These are phyloP conservation scores for Drosophila cardini DNA, from an alignment of 1,140 invertebrate species.

Conservation along the genomic window DNA sequence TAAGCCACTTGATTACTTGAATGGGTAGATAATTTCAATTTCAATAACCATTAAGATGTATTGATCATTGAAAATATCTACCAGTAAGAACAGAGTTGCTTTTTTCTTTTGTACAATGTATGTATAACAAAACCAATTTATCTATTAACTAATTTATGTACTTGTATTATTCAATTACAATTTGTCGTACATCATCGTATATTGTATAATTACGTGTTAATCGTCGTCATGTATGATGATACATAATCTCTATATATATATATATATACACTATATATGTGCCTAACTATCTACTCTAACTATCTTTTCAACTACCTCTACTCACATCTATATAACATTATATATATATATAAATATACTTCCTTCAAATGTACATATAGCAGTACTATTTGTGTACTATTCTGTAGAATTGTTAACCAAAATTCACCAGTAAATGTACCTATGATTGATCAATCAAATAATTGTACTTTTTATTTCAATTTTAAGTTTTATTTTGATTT, in stretches of 20 bases:
- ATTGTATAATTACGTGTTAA: slow-evolving; percentile 8
- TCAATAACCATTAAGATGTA: slow-evolving; percentile 61
- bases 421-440: slow-evolving; percentile 11
- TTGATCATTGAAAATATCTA: slow-evolving; percentile 79
- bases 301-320: slow-evolving; percentile 9
- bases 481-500: not conserved
- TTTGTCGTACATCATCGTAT: slow-evolving; percentile 3
- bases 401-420: slow-evolving; percentile 3
- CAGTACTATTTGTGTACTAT: slow-evolving; percentile 3
- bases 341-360: not conserved
- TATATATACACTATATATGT: slow-evolving; percentile 14
- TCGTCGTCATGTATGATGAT: slow-evolving; percentile 21
- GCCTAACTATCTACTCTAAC: slow-evolving; percentile 18
- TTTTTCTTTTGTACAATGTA: slow-evolving; percentile 79
- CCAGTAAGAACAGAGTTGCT: slow-evolving; percentile 69
- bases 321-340: not conserved
- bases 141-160: slow-evolving; percentile 14
- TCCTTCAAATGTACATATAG: slow-evolving; percentile 13
- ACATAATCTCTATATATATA: slow-evolving; percentile 22
- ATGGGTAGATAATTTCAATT: slow-evolving; percentile 79
- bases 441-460: slow-evolving; percentile 8
- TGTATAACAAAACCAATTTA: slow-evolving; percentile 52
- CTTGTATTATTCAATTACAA: slow-evolving; percentile 11
- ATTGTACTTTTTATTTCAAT: slow-evolving; percentile 2
- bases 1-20: slow-evolving; percentile 34